Base-by-base conservation (phyloP, 2,888 invertebrate species). In the Macaria liturata region DNA sequence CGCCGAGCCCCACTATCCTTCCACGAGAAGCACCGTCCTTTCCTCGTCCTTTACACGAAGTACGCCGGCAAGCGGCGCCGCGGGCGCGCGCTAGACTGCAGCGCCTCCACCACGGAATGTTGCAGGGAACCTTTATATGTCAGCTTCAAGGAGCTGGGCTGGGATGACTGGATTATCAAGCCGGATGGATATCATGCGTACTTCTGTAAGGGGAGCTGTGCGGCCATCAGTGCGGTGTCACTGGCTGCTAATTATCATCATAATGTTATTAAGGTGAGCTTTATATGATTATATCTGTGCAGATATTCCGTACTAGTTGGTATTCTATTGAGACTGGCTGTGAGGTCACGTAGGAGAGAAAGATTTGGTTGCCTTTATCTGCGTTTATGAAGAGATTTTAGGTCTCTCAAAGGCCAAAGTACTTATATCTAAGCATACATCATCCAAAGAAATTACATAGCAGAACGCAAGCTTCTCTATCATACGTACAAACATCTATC, bases 151-250 rank as follows among this genome's bases (percentile, higher is more conserved):
- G 96, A 97, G 45, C 94, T 97, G 54, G 97, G 97, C 48, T 97
- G 97, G 97, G 95, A 95, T 69, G 95, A 97, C 80, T 97, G 97
- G 97, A 97, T 97, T 60, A 93, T 97, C 64, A 93, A 94, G 66
- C 97, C 97, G 0, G 92, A 93, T 9, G 97, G 96, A 0, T 97
- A 97, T 81, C 95, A 97, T 72, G 97, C 97, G 0, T 97, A 97
- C 82, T 97, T 97, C 87, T 97, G 97, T 78, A 95, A 95, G 57
- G 97, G 97, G 0, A 94, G 94, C 30, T 97, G 97, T 75, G 93
- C 94, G 0, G 94, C 95, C 0, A 94, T 95, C 37, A 94, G 96
- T 0, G 95, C 96, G 2, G 92, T 96, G 9, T 93, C 96, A 0
- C 63, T 93, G 87, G 79, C 87, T 0, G 83, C 80, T 49, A 89